A percentile compares a stretch with the other conserved stretches of the same genome.
phyloP scores from a whole-genome alignment of 2,797 vertebrate genomes.

The Hemibagrus guttatus region DNA sequence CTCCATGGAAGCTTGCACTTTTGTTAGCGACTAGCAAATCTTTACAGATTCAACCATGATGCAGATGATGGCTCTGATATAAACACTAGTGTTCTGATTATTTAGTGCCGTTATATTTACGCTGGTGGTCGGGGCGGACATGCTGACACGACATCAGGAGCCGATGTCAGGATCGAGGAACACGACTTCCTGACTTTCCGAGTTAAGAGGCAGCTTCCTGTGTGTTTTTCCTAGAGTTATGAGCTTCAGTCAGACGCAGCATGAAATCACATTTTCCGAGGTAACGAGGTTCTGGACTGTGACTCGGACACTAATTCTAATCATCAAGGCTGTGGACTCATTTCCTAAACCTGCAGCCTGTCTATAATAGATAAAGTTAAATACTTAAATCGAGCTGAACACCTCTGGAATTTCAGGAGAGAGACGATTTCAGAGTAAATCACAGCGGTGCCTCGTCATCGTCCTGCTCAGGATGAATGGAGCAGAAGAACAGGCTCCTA shows the following conservation, averaged over 20 bases:
- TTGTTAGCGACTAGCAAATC: neutral
- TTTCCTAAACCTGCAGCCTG: neutral
- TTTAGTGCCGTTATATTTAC: neutral
- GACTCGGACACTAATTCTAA: neutral
- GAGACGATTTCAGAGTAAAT: neutral
- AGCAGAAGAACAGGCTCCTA: neutral
- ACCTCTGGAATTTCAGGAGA: neutral
- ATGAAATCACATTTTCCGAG: neutral
- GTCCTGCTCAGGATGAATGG: neutral
- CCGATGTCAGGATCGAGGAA: no score
- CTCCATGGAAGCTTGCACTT: neutral
- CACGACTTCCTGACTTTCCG: no score
- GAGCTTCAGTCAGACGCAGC: neutral
- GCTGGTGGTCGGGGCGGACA: neutral
- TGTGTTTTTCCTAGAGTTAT: neutral
- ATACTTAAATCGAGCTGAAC: neutral
- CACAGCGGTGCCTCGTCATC: neutral
- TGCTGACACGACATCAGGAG: neutral
- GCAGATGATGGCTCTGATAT: neutral
- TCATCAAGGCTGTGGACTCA: neutral
- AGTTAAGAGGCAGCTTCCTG: neutral
- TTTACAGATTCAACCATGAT: neutral
- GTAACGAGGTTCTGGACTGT: neutral
- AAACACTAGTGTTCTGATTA: neutral
- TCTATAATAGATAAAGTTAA: neutral